A percentile compares a stretch with the other conserved stretches of the same genome.
These are phyloP conservation scores for Seladonia tumulorum DNA, from an alignment of 2,888 invertebrate genomes.

Conservation along the genomic window DNA sequence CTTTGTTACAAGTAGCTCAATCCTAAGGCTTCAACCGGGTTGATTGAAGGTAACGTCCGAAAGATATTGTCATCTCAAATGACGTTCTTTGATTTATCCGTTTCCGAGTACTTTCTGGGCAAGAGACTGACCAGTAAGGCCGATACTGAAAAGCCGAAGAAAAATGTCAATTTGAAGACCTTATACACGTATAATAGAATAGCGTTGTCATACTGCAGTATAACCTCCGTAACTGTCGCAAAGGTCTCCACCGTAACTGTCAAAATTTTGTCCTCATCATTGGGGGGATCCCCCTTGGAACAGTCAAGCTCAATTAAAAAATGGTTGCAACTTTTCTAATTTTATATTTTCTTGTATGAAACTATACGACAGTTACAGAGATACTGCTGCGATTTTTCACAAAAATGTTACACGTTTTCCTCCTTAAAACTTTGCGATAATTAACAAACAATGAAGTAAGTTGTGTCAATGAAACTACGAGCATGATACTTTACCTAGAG, in stretches of 20 bases:
- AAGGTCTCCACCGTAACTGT: too few relatives aligned
- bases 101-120: slow-evolving; percentile 59
- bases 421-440: neutral
- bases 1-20: slow-evolving; percentile 18
- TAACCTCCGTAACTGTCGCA: too few relatives aligned
- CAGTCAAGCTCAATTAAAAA: too few relatives aligned
- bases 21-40: neutral
- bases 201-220: too few relatives aligned
- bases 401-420: too few relatives aligned
- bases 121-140: slow-evolving; percentile 73
- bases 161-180: neutral
- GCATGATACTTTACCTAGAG: slow-evolving; percentile 85
- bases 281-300: too few relatives aligned
- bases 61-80: slow-evolving; percentile 38
- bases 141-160: slow-evolving; percentile 68
- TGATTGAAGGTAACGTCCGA: neutral
- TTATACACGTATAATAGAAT: too few relatives aligned
- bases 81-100: slow-evolving; percentile 49
- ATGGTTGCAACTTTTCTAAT: too few relatives aligned
- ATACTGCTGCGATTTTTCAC: too few relatives aligned
- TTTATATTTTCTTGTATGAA: too few relatives aligned
- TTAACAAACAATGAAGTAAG: neutral
- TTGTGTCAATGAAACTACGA: neutral
- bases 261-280: too few relatives aligned
- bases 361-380: too few relatives aligned